phyloP scores from a whole-genome alignment of 2,113 vertebrate genomes.

The Eidolon helvum region DNA sequence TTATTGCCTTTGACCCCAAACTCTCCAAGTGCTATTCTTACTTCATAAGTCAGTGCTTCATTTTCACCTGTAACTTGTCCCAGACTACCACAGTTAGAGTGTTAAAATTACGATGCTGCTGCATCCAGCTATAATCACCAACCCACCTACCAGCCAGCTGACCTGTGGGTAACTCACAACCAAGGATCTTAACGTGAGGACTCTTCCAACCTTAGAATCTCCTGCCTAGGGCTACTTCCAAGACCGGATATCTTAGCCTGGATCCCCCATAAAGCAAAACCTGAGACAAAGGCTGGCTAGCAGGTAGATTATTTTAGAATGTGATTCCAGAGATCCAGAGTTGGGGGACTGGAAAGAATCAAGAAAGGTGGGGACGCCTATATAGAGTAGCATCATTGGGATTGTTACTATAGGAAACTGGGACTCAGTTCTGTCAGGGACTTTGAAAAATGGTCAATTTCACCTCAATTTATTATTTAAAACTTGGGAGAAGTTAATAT shows the following conservation, averaged over 20 bases:
- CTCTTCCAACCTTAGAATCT: not conserved
- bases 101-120: not conserved
- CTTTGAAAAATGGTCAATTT: not conserved
- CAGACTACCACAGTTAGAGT: not conserved
- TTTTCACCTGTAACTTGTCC: not conserved
- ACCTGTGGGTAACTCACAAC: not conserved
- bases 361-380: not conserved
- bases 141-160: not conserved
- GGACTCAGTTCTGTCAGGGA: not conserved
- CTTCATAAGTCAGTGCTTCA: not conserved
- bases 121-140: not conserved
- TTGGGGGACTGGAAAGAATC: not conserved
- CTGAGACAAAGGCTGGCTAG: not conserved
- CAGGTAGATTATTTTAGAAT: not conserved
- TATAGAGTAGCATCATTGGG: not conserved
- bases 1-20: not conserved
- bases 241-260: not conserved
- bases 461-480: not conserved
- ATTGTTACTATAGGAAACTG: not conserved
- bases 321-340: not conserved
- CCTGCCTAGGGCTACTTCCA: not conserved
- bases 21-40: not conserved
- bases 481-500: not conserved
- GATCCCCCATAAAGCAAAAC: not conserved
- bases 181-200: not conserved